Evolutionary conservation across 2,797 vertebrate species (phyloP), one percentile per base, ranked within the genome.

Genomic region (Alcedo quadribrachys): DNA sequence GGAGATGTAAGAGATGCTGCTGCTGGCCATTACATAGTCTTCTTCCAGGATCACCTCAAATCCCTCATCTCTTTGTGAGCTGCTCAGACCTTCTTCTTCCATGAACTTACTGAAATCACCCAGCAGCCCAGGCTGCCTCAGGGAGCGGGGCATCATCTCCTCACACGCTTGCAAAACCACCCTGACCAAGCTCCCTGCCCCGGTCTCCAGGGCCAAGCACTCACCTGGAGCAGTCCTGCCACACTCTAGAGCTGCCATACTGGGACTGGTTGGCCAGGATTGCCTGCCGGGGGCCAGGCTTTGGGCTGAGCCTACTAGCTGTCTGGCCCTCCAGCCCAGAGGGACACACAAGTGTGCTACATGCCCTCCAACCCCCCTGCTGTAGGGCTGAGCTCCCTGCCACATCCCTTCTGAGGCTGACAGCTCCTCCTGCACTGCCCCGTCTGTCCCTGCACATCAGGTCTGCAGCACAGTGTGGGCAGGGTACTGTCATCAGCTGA

Each of bases 381-480:
- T 33, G 30, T 5, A 27, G 20, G 74, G 50, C 6, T 14, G 57
- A 62, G 25, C 42, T 66, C 66, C 63, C 77, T 65, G 18, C 28
- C 57, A 46, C 51, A 8, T 28, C 48, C 2, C 45, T 57, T 24
- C 66, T 1, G 4, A 62, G 66, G 61, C 37, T 12, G 35, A 37
- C 4, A 2, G 37, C 40, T 58, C 48, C 43, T 90, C 66, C 35
- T 21, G 4, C 2, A 0, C 65, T 32, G 30, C 0, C 0, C 43
- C 6, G 7, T 11, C 46, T 28, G 35, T 51, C 85, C 82, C 65
- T 40, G 45, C n/a, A 61, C 4, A 0, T 9, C 2, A 1, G n/a
- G 33, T 37, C 32, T 62, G 50, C 1, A 5, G 62, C 69, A 50
- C 53, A 30, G 37, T 3, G 24, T 42, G 40, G 48, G 40, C 58